A percentile compares a stretch with the other conserved stretches of the same genome.
Conservation (phyloP, 2,888 invertebrate species). For the Leptinotarsa rubiginosa region DNA sequence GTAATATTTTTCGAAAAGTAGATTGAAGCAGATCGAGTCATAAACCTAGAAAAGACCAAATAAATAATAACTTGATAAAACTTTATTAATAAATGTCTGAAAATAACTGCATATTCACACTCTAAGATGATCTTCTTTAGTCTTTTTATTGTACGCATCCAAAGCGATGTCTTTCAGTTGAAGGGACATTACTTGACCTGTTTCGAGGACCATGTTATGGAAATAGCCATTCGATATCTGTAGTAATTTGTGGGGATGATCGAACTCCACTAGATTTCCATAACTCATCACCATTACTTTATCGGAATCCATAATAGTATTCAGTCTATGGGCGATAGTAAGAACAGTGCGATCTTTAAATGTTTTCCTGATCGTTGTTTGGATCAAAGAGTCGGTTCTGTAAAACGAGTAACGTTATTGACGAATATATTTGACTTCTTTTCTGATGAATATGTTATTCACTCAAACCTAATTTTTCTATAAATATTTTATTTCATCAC, state of each 20-base stretch:
- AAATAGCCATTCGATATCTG: constrained; percentile 73
- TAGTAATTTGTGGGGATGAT: constrained; percentile 78
- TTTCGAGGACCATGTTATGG: constrained; percentile 76
- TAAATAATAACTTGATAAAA: too few species aligned
- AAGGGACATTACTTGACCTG: constrained; percentile 67
- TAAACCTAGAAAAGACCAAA: too few species aligned
- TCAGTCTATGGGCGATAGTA: constrained; percentile 66
- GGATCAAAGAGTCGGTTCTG: constrained; percentile 80
- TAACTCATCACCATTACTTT: constrained; percentile 84
- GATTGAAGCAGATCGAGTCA: too few species aligned
- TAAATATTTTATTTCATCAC: too few species aligned
- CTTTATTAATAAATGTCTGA: too few species aligned
- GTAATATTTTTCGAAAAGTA: too few species aligned
- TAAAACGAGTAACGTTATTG: neutral
- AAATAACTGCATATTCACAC: too few species aligned
- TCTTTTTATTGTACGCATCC: too few species aligned
- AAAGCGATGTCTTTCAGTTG: constrained; percentile 33
- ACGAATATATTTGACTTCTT: too few species aligned
- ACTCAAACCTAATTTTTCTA: too few species aligned
- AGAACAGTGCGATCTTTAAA: constrained; percentile 83
- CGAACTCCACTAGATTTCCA: constrained; percentile 81
- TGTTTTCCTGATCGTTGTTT: constrained; percentile 78
- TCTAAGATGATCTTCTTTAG: too few species aligned
- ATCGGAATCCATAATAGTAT: constrained; percentile 63
- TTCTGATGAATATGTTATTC: too few species aligned